phyloP scores from a whole-genome alignment of 2,797 vertebrate species.

The Xenentodon cancila region DNA sequence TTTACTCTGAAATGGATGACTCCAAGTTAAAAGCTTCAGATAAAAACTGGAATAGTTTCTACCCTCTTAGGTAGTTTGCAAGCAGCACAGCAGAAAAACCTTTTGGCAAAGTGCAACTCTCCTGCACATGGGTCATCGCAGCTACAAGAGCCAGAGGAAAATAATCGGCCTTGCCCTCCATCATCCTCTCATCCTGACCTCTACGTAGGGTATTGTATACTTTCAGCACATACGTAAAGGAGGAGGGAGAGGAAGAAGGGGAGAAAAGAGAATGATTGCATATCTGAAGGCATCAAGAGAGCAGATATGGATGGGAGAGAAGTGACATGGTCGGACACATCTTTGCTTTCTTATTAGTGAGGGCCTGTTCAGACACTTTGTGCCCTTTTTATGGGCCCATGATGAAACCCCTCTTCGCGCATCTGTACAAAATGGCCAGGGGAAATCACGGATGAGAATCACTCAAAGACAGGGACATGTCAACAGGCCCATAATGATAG shows the following conservation, averaged over 20 bases:
- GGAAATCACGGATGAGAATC: slow-evolving; percentile 81
- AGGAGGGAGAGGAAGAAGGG: slow-evolving; percentile 8
- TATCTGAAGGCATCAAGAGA: slow-evolving; percentile 71
- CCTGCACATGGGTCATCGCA: slow-evolving; percentile 58
- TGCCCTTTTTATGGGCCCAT: slow-evolving; percentile 69
- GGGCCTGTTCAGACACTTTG: slow-evolving; percentile 69
- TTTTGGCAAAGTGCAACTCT: slow-evolving; percentile 70
- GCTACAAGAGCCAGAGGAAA: slow-evolving; percentile 72
- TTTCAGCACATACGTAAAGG: slow-evolving; percentile 55
- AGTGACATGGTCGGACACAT: slow-evolving; percentile 67
- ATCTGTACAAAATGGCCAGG: slow-evolving; percentile 80
- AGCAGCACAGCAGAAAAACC: slow-evolving; percentile 43
- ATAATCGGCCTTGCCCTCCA: slow-evolving; percentile 67
- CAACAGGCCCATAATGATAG: slow-evolving; percentile 86
- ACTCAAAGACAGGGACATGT: slow-evolving; percentile 84
- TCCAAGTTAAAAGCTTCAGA: slow-evolving; percentile 32
- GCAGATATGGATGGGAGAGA: slow-evolving; percentile 58
- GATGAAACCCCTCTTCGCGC: slow-evolving; percentile 78
- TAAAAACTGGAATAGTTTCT: slow-evolving; percentile 57
- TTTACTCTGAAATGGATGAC: slow-evolving; percentile 21
- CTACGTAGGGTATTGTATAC: slow-evolving; percentile 64
- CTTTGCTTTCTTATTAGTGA: slow-evolving; percentile 78
- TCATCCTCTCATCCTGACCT: slow-evolving; percentile 79
- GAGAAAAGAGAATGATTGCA: slow-evolving; percentile 65
- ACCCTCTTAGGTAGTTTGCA: slow-evolving; percentile 56